Base-by-base conservation (phyloP, 2,888 invertebrate species). In the Torymus tubicola region DNA sequence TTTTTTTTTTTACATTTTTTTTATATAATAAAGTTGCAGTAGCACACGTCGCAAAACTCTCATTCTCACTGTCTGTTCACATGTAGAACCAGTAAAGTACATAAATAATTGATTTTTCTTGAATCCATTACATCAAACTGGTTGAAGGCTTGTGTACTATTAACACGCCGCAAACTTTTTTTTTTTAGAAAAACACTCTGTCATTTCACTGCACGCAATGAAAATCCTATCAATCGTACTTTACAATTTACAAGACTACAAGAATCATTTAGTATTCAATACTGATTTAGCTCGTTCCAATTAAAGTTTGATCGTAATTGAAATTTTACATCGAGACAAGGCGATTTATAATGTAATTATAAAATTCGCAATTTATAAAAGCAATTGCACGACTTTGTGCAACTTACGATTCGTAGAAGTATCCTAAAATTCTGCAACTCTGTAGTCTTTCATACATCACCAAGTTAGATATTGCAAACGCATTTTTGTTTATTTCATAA, bases 101-200 rank as follows among this genome's bases (percentile, higher is more conserved):
- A 67, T 71, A 71, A 75, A 69, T 69, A 63, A 63, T 67, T 68
- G 53, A 42, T 63, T 60, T 42, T 18, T 67, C 18, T 73, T 64
- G 52, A 78, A 60, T 31, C 24, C 55, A 68, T 76, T 68, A 71
- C 63, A 72, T 67, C 5, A 68, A 76, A 68, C 21, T 76, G 50
- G 67, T 60, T 24, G 50, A 80, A 72, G 72, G 50, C 24, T 67
- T 18, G n/a, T 52, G 61, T 68, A 57, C 63, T 67, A 67, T 61
- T 53, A 72, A 60, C 61, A 67, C 50, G 21, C 55, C 21, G 55
- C 24, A 57, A 80, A 31, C 12, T 80, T 80, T 64, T 73, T 64
- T 50, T 80, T 75, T 74, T 53, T 16, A n/a, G 31, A 68, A 76
- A 80, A 80, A 80, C 58, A 80, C 65, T 64, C 68, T 74, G 63